A percentile compares a stretch with the other conserved stretches of the same genome.
Conservation (phyloP, 2,888 invertebrate genomes). For the Disparrhopalites patrizii region DNA sequence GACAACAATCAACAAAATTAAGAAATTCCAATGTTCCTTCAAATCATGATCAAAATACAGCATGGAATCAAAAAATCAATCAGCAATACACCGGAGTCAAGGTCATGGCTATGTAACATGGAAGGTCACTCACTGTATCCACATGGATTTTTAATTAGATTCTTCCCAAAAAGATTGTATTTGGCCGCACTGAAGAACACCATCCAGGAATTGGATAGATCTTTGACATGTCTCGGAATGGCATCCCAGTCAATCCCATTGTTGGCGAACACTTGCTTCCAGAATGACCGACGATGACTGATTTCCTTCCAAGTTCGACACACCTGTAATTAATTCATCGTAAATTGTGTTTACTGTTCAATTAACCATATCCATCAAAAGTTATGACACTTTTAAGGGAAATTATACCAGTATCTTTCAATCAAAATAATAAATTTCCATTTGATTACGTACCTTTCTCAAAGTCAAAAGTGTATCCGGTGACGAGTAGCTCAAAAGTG, state of each 20-base stretch:
- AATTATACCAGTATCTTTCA: slow-evolving; percentile 14
- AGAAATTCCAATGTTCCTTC: no score
- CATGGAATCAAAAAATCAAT: no score
- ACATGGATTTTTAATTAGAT: background rate
- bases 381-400: no score
- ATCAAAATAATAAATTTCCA: background rate
- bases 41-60: no score
- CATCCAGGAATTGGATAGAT: slow-evolving; percentile 31
- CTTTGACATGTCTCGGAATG: slow-evolving; percentile 27
- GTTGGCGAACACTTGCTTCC: slow-evolving; percentile 31
- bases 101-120: no score
- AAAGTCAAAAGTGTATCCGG: slow-evolving; percentile 30
- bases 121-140: background rate
- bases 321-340: no score
- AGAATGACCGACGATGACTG: slow-evolving; percentile 34
- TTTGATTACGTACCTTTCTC: slow-evolving; percentile 23
- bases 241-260: slow-evolving; percentile 23
- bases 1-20: no score
- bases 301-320: slow-evolving; percentile 37
- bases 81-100: no score
- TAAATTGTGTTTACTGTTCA: no score
- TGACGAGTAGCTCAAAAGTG: slow-evolving; percentile 25
- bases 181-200: slow-evolving; percentile 20
- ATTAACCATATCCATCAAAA: no score
- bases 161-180: slow-evolving; percentile 27